Evolutionary conservation across 1,140 invertebrate species (phyloP), one percentile per base, ranked within the genome.

Genomic region (Brachionus koreanus): DNA sequence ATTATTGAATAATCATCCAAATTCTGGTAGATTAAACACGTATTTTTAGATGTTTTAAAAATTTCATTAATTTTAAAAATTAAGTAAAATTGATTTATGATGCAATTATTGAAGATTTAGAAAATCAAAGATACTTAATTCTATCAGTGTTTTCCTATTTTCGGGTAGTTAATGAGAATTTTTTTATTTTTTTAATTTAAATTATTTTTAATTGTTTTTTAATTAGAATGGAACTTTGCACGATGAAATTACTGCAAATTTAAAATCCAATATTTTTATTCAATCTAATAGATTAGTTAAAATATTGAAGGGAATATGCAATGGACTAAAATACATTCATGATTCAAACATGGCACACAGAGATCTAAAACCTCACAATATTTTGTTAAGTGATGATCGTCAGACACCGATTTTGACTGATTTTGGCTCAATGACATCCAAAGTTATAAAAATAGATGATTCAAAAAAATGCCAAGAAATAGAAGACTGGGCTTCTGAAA

Each of bases 281-380:
- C 33, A 57, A 61, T 19, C 35, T 29, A 52, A 79, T n/a, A 49
- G 76, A 79, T 16, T 65, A 23, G 25, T 79, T 19, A 79, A 65
- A 79, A 19, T 61, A 19, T 39, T 57, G 5, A 16, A 57, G 42
- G 76, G 37, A 35, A 35, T 79, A 12, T 79, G 49, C 13, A 3
- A 43, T 63, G 76, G 49, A 19, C 19, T 79, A 10, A 65, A 61
- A 10, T 79, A 61, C 25, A 79, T 79, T 19, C 76, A 79, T 13
- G 76, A 79, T 12, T 42, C 33, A 23, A 57, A 79, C 16, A 6
- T 82, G 16, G 61, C 57, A 16, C 79, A 82, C 43, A 25, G 79
- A 25, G 79, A 82, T 82, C 57, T 82, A 4, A 82, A 82, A 37
- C 57, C 57, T n/a, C 61, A 67, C 7, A 82, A 82, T 61, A 12